Base-by-base conservation (phyloP, 1,140 invertebrate species). In the Hirudo medicinalis region DNA sequence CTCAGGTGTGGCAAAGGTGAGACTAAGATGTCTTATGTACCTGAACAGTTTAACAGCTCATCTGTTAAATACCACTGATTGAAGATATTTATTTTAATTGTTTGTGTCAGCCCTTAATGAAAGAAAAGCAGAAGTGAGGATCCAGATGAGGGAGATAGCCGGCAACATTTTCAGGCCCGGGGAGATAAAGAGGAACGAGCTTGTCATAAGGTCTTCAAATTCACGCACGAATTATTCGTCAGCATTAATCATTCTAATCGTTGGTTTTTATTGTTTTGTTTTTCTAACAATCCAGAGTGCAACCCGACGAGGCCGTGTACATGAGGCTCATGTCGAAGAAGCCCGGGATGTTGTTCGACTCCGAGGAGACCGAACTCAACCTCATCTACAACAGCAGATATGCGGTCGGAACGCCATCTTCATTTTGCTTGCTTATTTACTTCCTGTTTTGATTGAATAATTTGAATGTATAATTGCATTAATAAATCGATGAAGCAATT, bases 291-390 rank as follows among this genome's bases (percentile, higher is more conserved):
- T 94, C 99, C 76, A 86, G 96, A 74, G 94, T 99, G 0, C 96
- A 99, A 82, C 97, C 96, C 2, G 92, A 93, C 66, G 97, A 99
- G 85, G 95, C 97, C 22, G 86, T 99, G 2, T 99, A 99, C 81
- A 87, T 97, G 55, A 98, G 99, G 85, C 87, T 99, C 85, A 99
- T 97, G 92, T 92, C 91, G 6, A 99, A 99, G 84, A 90, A 89
- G 8, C 97, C 97, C 0, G 96, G 97, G 67, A 97, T 97, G 85
- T 89, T 89, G 4, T 97, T 99, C 80, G 91, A 93, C 77, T 88
- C 97, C 80, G 92, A 96, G 82, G 94, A 99, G 85, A 97, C 94
- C 0, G 97, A 99, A 81, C 81, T 99, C 66, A 96, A 99, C 84
- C 85, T 99, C 3, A 97, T 93, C 1, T 99, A 99, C 80, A 88